Percentiles rank a stretch among this genome's conserved stretches.
phyloP scores from a whole-genome alignment of 1,140 invertebrate species.

The Anadara kagoshimensis region DNA sequence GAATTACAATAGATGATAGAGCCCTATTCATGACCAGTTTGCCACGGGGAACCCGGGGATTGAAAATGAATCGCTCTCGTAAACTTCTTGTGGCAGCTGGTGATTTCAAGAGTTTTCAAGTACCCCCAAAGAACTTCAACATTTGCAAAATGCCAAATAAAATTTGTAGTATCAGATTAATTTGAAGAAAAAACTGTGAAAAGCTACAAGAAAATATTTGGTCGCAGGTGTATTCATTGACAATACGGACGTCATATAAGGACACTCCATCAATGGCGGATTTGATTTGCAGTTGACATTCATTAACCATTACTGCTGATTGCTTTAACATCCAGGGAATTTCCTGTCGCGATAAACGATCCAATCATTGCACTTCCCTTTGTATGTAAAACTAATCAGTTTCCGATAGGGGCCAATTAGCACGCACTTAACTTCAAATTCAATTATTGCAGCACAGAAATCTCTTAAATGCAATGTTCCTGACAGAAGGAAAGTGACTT shows the following conservation, averaged over 20 bases:
- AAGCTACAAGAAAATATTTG: background rate
- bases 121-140: background rate
- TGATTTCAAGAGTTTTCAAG: slow-evolving; percentile 12
- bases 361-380: slow-evolving; percentile 9
- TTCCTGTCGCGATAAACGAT: slow-evolving; percentile 17
- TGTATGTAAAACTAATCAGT: slow-evolving; percentile 17
- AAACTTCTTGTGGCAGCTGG: slow-evolving; percentile 19
- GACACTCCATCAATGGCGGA: slow-evolving; percentile 4
- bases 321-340: slow-evolving; percentile 14
- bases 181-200: slow-evolving; percentile 8
- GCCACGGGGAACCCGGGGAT: slow-evolving; percentile 3
- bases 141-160: slow-evolving; percentile 7
- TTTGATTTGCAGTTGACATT: slow-evolving; percentile 5
- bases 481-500: too few relatives aligned
- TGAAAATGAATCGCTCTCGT: slow-evolving; percentile 4
- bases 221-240: slow-evolving; percentile 10
- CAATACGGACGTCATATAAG: background rate
- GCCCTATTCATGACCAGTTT: slow-evolving; percentile 5
- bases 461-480: background rate
- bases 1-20: slow-evolving; percentile 8
- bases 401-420: slow-evolving; percentile 19
- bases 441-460: slow-evolving; percentile 10
- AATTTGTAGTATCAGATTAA: slow-evolving; percentile 12
- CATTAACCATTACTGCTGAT: background rate
- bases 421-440: slow-evolving; percentile 11